These are phyloP conservation scores for Neodiprion virginianus DNA, from an alignment of 1,140 invertebrate genomes.

Conservation along the genomic window DNA sequence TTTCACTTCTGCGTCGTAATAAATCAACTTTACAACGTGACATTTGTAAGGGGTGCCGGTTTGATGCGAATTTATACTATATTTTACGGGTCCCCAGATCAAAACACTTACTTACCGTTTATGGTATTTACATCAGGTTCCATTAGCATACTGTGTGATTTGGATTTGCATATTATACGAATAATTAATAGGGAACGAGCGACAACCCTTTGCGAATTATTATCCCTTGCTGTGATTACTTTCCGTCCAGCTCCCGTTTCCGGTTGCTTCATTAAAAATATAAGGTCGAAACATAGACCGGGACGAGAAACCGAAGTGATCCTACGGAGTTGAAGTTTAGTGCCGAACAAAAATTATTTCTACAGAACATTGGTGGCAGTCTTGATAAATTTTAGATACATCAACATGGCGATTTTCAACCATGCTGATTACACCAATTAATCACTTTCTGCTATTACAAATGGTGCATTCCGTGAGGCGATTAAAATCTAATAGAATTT, in stretches of 20 bases:
- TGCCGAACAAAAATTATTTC: no score
- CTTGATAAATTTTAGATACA: no score
- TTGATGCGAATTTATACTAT: not conserved
- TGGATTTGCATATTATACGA: not conserved
- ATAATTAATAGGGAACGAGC: not conserved
- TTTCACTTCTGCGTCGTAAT: not conserved
- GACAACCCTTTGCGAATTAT: not conserved
- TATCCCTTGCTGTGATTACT: constrained; percentile 2
- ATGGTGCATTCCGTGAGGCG: no score
- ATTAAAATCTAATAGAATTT: no score
- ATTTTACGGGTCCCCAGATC: not conserved
- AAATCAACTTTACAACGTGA: not conserved
- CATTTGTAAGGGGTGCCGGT: not conserved
- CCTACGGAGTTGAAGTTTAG: no score
- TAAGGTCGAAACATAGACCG: no score
- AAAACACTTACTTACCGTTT: not conserved
- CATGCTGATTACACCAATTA: no score
- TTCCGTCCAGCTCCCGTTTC: not conserved
- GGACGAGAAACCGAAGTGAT: no score
- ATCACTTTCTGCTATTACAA: no score
- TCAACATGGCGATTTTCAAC: no score
- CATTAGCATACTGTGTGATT: not conserved
- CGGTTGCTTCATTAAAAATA: no score
- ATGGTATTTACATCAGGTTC: not conserved
- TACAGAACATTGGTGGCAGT: no score